Evolutionary conservation across 2,113 vertebrate species (phyloP).

Genomic region (Gallinago jamesoni): DNA sequence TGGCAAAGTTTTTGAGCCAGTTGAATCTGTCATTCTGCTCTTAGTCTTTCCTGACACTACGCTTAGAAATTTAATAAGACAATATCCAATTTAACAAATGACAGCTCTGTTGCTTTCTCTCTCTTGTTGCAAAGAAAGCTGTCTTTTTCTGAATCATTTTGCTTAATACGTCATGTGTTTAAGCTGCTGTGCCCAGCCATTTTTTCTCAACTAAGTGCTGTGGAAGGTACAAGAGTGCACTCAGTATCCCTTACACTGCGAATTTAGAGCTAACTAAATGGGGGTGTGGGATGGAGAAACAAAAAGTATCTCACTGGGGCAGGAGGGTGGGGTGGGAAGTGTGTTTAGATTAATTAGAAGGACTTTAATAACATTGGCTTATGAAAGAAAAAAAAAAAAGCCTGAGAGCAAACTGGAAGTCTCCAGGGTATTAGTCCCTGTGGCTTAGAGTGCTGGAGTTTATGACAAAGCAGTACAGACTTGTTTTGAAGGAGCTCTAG

Average conservation of each 20-base stretch:
- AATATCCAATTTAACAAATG: conserved; percentile 34
- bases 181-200: neutral
- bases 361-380: neutral
- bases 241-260: no score
- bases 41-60: neutral
- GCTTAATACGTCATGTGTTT: conserved; percentile 8
- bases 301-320: neutral
- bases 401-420: neutral
- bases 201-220: neutral
- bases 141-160: neutral
- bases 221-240: neutral
- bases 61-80: conserved; percentile 35
- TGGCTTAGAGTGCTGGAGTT: neutral
- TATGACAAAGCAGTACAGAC: neutral
- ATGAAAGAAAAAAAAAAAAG: neutral
- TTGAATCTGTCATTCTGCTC: neutral
- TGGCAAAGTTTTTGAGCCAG: neutral
- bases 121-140: neutral
- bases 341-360: neutral
- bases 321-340: rapidly evolving
- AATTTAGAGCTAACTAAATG: neutral
- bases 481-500: neutral
- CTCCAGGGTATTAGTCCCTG: neutral
- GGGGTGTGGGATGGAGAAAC: neutral
- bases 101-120: neutral